Percentiles rank a stretch among this genome's conserved stretches.
phyloP scores from a whole-genome alignment of 2,888 invertebrate species.

The Temnothorax unifasciatus region DNA sequence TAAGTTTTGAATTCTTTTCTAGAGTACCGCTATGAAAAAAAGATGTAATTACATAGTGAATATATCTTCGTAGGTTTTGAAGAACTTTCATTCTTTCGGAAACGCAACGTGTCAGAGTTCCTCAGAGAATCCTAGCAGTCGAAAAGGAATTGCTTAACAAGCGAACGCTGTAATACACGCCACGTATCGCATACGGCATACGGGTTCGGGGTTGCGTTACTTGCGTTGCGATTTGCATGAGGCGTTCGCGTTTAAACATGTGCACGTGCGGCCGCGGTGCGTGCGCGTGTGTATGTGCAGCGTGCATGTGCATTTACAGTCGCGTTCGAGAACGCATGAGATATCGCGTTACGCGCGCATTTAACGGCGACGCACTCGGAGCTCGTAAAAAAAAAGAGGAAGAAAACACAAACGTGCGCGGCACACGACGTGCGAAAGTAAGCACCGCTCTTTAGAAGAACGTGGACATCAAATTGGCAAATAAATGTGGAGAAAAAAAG shows the following conservation, averaged over 20 bases:
- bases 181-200: constrained; percentile 48
- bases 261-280: constrained; percentile 24
- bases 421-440: constrained; percentile 2
- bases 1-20: background rate
- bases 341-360: constrained; percentile 69
- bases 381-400: constrained; percentile 42
- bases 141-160: constrained; percentile 25
- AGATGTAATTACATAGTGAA: background rate
- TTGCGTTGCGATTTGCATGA: constrained; percentile 66
- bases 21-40: background rate
- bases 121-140: background rate
- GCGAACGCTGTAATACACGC: constrained; percentile 57
- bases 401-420: constrained; percentile 19
- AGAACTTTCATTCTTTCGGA: background rate
- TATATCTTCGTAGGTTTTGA: background rate
- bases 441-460: constrained; percentile 14
- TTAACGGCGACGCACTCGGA: constrained; percentile 55
- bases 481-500: background rate
- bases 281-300: background rate
- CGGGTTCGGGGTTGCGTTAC: constrained; percentile 19
- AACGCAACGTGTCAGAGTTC: background rate
- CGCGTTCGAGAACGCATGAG: constrained; percentile 63
- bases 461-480: constrained; percentile 15
- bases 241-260: constrained; percentile 27
- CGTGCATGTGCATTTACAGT: constrained; percentile 27